Conservation (phyloP, 2,113 vertebrate species). For the Notiomystis cincta region DNA sequence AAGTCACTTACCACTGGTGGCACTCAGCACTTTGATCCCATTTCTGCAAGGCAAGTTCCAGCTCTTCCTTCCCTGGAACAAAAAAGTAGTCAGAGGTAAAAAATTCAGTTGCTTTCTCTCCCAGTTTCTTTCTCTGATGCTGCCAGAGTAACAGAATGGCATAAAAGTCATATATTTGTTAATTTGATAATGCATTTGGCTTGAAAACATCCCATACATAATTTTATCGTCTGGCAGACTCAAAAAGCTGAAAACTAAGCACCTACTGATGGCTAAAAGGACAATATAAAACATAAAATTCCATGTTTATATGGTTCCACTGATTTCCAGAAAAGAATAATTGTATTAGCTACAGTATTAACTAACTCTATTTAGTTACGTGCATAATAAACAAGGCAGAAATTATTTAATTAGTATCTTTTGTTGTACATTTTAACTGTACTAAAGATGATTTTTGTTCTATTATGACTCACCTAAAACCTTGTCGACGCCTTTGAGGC, state of each 20-base stretch:
- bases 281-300: not conserved
- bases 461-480: not conserved
- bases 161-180: rapidly evolving
- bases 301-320: not conserved
- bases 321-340: not conserved
- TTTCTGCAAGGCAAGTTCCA: constrained; percentile 78
- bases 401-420: not conserved
- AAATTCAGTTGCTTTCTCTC: not conserved
- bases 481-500: not conserved
- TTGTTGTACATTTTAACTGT: not conserved
- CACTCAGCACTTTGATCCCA: constrained; percentile 80
- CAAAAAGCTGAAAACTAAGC: not conserved
- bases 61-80: constrained; percentile 82
- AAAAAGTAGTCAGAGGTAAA: not conserved
- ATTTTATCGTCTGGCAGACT: not conserved
- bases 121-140: not conserved
- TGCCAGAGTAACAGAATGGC: rapidly evolving
- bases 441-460: not conserved
- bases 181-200: not conserved
- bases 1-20: constrained; percentile 84
- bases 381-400: not conserved
- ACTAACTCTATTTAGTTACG: not conserved
- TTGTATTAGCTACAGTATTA: not conserved
- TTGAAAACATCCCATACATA: not conserved
- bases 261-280: not conserved